A percentile compares a stretch with the other conserved stretches of the same genome.
Evolutionary conservation across 30 jellyfish, hydroid and myxozoan genomes (phyloP).

Genomic region (Cassiopea andromeda): DNA sequence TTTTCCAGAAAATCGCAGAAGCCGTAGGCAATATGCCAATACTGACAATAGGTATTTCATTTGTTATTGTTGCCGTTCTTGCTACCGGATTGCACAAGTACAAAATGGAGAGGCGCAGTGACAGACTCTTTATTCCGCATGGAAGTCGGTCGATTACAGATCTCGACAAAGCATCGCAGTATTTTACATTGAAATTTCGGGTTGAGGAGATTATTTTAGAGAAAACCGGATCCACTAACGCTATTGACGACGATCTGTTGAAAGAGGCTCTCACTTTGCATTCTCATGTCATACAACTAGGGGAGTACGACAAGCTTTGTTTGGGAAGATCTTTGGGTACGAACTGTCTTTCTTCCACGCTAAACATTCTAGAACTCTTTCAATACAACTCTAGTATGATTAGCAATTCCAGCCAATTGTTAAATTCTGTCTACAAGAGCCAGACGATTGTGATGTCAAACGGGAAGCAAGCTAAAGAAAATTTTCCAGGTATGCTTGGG

Average conservation of each 20-base stretch:
- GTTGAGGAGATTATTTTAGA: constrained; percentile 75
- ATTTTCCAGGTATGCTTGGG: constrained; percentile 76
- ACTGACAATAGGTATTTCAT: constrained; percentile 31
- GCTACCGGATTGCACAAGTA: constrained; percentile 66
- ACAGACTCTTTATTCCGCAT: constrained; percentile 81
- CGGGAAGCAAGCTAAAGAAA: constrained; percentile 61
- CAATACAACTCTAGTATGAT: constrained; percentile 33
- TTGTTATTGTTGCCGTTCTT: constrained; percentile 60
- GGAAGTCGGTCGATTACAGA: constrained; percentile 80
- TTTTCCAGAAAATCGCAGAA: constrained; percentile 64
- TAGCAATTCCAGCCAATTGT: constrained; percentile 17
- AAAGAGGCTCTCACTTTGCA: constrained; percentile 59
- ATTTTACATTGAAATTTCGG: constrained; percentile 66
- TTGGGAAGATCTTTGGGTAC: constrained; percentile 27
- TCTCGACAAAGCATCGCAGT: constrained; percentile 67
- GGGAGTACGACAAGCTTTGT: constrained; percentile 57
- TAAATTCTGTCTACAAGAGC: constrained; percentile 57
- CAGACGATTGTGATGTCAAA: constrained; percentile 46
- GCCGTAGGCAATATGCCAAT: constrained; percentile 51
- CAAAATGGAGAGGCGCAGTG: constrained; percentile 78
- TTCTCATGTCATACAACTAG: constrained; percentile 18
- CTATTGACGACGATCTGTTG: constrained; percentile 59
- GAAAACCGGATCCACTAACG: constrained; percentile 3
- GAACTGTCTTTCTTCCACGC: constrained; percentile 10
- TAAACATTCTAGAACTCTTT: constrained; percentile 68